Conservation (phyloP, 1,140 invertebrate genomes). For the Orussus abietinus region DNA sequence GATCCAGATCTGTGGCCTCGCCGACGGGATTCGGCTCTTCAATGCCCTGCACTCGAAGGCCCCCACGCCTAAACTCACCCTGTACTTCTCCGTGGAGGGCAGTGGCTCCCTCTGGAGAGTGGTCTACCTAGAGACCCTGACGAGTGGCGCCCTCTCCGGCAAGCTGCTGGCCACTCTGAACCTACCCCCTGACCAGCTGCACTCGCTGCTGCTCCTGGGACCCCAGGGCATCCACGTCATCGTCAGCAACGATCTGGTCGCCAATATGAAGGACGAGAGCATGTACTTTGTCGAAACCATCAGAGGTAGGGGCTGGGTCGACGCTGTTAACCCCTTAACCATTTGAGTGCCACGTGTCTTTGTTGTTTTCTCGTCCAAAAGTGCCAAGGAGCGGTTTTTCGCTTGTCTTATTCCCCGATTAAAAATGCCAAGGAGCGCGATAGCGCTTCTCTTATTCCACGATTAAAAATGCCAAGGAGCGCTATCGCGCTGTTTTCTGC, state of each 20-base stretch:
- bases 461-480: too few species aligned
- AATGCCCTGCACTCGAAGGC: conserved; percentile 81
- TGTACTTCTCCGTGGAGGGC: conserved; percentile 73
- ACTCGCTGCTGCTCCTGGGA: conserved; percentile 67
- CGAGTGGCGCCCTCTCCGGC: conserved; percentile 62
- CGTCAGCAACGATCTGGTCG: conserved; percentile 70
- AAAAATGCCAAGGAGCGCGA: too few species aligned
- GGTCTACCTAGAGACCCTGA: conserved; percentile 69
- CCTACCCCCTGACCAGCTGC: conserved; percentile 57
- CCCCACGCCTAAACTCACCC: conserved; percentile 71
- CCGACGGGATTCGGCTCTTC: conserved; percentile 85
- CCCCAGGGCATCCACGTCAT: conserved; percentile 71
- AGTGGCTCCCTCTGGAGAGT: conserved; percentile 67
- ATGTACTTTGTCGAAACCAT: conserved; percentile 60
- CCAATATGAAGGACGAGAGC: conserved; percentile 63
- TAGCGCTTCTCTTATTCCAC: too few species aligned
- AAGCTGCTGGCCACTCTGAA: conserved; percentile 64
- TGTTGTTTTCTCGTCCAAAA: too few species aligned
- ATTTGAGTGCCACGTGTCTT: too few species aligned
- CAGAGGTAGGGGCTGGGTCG: too few species aligned
- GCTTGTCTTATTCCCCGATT: too few species aligned
- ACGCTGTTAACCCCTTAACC: too few species aligned
- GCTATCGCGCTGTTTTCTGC: too few species aligned
- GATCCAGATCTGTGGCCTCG: conserved; percentile 89
- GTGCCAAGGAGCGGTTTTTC: too few species aligned